Evolutionary conservation across 2,113 vertebrate species (phyloP), one percentile per base, ranked within the genome.

Genomic region (Etheostoma spectabile): DNA sequence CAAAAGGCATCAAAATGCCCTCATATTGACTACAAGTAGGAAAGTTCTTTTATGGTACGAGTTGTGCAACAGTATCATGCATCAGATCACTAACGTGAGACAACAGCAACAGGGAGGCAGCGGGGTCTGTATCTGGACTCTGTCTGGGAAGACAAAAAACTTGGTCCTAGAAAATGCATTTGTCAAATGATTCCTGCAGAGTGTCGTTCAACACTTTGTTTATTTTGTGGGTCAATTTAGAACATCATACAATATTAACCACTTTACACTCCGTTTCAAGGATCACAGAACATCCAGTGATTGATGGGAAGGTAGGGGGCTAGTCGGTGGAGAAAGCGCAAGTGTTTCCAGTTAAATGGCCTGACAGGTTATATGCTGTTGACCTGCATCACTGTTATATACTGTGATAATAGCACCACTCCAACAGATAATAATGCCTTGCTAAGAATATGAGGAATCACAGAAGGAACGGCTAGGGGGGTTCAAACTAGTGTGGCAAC

Each of bases 11-110:
- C n/a, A n/a, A 85, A 80, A 90, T 82, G 63, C 77, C 87, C 74
- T 64, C 60, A 66, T 77, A 76, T 88, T 84, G 82, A 84, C 77
- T 76, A 88, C 74, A 86, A 74, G 77, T 74, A 77, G 74, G 63
- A 77, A 88, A 73, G 57, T 80, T 76, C 45, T 78, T 77, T 33
- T 52, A 68, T 87, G 87, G 85, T 76, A 68, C 8, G n/a, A 84
- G 74, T 89, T 94, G 93, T 94, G 91, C 93, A 93, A 94, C 89
- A 79, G 79, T 61, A 77, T 95, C 95, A 95, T 96, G 94, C 95
- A 95, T 93, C 77, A 69, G 87, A 87, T 91, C 90, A 92, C 90
- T 89, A 79, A 94, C 89, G 82, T 91, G 86, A 81, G 84, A 93
- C 88, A 52, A 91, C 79, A 92, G 10, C 38, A 38, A 38, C 74